These are phyloP conservation scores for Myopa testacea DNA, from an alignment of 2,888 invertebrate species.

Conservation along the genomic window DNA sequence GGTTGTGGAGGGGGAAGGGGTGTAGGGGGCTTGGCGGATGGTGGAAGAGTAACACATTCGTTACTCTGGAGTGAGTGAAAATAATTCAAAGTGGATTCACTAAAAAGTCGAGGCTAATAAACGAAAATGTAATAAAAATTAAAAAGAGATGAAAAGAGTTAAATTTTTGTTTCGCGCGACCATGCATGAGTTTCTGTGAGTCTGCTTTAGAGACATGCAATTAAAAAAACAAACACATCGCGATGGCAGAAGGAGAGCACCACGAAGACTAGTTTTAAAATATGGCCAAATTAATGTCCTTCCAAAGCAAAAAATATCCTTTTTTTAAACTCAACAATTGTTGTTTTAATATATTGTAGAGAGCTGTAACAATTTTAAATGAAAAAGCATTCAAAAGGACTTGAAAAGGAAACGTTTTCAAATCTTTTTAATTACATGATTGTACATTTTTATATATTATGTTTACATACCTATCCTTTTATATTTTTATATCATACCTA, in stretches of 20 bases:
- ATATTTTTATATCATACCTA: no score
- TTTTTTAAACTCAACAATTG: no score
- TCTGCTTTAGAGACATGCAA: slow-evolving; percentile 12
- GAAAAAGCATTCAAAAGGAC: no score
- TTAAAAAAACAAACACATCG: slow-evolving; percentile 29
- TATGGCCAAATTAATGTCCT: no score
- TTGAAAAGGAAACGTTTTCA: no score
- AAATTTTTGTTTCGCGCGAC: slow-evolving; percentile 47
- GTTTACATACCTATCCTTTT: no score
- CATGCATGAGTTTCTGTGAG: neutral
- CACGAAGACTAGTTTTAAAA: neutral
- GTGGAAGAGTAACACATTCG: neutral
- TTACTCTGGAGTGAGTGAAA: neutral
- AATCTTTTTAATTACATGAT: no score
- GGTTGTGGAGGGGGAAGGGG: neutral
- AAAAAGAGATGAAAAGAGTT: slow-evolving; percentile 66
- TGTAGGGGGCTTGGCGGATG: neutral
- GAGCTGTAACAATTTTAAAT: no score
- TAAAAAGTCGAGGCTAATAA: slow-evolving; percentile 58
- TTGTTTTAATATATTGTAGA: no score
- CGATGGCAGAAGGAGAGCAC: neutral
- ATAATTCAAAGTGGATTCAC: slow-evolving; percentile 40
- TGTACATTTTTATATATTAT: no score
- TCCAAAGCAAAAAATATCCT: no score
- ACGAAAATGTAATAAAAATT: slow-evolving; percentile 66